phyloP scores from a whole-genome alignment of 2,797 vertebrate species.

The Trematomus bernacchii region DNA sequence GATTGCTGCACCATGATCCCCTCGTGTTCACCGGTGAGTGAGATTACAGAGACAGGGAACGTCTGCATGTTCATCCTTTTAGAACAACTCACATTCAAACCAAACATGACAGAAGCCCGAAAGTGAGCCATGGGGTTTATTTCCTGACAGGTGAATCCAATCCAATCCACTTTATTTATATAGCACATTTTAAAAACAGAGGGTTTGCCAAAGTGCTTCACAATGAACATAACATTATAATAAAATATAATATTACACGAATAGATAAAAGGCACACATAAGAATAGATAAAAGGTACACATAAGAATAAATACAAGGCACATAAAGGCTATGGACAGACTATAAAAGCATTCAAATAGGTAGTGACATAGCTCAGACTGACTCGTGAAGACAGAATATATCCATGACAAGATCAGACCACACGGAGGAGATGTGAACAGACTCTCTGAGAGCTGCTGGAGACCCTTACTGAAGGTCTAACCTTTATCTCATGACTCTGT shows the following conservation, averaged over 20 bases:
- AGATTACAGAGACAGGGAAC: conserved; percentile 11
- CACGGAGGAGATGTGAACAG: not conserved
- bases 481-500: conserved; percentile 8
- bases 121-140: not conserved
- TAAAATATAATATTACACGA: no score
- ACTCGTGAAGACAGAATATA: not conserved
- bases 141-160: not conserved
- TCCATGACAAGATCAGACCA: not conserved
- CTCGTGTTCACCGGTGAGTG: not conserved
- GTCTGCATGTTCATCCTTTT: not conserved
- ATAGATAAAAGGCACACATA: no score
- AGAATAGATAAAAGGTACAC: no score
- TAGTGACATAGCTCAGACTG: no score
- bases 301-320: no score
- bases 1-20: conserved; percentile 12
- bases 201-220: no score
- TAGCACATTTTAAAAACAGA: no score
- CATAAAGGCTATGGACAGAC: no score
- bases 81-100: not conserved
- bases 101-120: not conserved
- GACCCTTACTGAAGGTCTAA: not conserved
- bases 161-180: no score
- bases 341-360: no score
- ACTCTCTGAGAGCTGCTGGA: not conserved
- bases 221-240: no score